phyloP scores from a whole-genome alignment of 2,797 vertebrate genomes.

The Chrosomus eos region DNA sequence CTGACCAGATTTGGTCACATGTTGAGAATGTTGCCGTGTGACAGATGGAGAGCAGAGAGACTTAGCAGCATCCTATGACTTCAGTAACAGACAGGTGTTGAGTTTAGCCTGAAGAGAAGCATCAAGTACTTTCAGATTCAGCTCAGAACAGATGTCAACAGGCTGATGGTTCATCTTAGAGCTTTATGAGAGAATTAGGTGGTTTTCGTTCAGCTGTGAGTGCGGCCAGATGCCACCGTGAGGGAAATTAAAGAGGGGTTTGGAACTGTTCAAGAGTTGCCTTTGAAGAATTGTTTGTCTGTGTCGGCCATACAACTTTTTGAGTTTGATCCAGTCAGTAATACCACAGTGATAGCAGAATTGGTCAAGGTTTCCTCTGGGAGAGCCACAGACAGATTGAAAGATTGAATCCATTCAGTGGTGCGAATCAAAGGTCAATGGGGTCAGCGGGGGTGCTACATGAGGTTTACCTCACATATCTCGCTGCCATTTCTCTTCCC shows the following conservation, averaged over 20 bases:
- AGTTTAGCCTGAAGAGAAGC: conserved; percentile 9
- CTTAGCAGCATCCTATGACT: neutral
- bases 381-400: conserved; percentile 41
- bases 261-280: conserved; percentile 16
- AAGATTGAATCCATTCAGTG: conserved; percentile 48
- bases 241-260: conserved; percentile 26
- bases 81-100: conserved; percentile 15
- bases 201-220: conserved; percentile 22
- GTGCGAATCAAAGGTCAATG: conserved; percentile 47
- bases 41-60: conserved; percentile 28
- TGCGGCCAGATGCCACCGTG: conserved; percentile 15
- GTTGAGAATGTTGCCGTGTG: neutral
- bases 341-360: conserved; percentile 31
- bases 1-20: conserved; percentile 12
- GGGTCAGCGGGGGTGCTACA: neutral
- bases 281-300: conserved; percentile 41
- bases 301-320: neutral
- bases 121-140: neutral
- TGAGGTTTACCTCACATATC: conserved; percentile 28
- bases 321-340: conserved; percentile 39
- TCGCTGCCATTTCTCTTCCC: conserved; percentile 11
- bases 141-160: conserved; percentile 34
- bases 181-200: conserved; percentile 23
- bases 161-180: conserved; percentile 26
- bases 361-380: conserved; percentile 32